Evolutionary conservation across 2,888 invertebrate species (phyloP).

Genomic region (Pinctada fucata): DNA sequence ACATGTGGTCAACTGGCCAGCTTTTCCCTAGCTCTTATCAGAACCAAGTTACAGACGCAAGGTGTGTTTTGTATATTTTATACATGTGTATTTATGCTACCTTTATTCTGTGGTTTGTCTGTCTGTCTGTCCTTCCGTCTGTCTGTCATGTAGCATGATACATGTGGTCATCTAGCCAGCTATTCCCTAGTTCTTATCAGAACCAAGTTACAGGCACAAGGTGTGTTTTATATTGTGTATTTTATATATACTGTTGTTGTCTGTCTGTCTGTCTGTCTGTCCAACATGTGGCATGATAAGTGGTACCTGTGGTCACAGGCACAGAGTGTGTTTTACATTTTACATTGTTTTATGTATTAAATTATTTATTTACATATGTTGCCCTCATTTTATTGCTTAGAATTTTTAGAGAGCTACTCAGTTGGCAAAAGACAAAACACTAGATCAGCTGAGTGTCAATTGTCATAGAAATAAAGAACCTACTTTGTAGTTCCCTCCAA

Average conservation of each 20-base stretch:
- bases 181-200: slow-evolving; percentile 97
- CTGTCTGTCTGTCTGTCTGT: neutral
- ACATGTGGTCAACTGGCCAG: slow-evolving; percentile 98
- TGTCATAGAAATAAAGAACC: no score
- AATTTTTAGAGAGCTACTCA: neutral
- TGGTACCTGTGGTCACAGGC: slow-evolving; percentile 98
- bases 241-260: neutral
- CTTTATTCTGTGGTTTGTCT: neutral
- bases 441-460: no score
- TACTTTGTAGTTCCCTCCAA: no score
- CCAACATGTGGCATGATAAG: slow-evolving; percentile 93
- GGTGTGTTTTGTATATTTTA: slow-evolving; percentile 49
- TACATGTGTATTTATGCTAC: neutral
- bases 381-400: neutral
- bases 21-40: slow-evolving; percentile 96
- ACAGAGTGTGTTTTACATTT: slow-evolving; percentile 60
- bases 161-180: slow-evolving; percentile 97
- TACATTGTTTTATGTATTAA: neutral
- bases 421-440: no score
- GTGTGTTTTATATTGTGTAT: slow-evolving; percentile 47
- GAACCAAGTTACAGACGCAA: slow-evolving; percentile 94
- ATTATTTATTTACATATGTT: neutral
- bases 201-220: slow-evolving; percentile 92
- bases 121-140: neutral
- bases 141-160: slow-evolving; percentile 89